These are phyloP conservation scores for Drosophila parabipectinata DNA, from an alignment of 1,140 invertebrate genomes.

Conservation along the genomic window DNA sequence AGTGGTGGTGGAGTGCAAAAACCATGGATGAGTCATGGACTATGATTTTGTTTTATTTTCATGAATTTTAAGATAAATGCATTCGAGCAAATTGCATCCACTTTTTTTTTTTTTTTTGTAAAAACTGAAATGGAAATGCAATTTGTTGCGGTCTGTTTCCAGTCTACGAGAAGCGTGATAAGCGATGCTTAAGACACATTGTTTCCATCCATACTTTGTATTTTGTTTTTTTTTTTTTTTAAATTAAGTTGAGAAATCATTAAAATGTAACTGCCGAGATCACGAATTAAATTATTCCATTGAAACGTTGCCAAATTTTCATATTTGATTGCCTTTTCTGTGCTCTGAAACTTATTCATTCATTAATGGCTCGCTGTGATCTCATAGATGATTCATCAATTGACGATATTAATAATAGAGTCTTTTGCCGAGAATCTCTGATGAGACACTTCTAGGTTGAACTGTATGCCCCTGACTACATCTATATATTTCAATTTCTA, in stretches of 20 bases:
- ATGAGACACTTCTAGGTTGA: background rate
- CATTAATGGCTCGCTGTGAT: slow-evolving; percentile 32
- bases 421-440: slow-evolving; percentile 1
- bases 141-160: slow-evolving; percentile 69
- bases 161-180: slow-evolving; percentile 39
- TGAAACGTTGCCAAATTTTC: background rate
- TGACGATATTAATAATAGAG: background rate
- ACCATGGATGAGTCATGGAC: slow-evolving; percentile 50
- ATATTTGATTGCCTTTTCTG: background rate
- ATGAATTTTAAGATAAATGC: slow-evolving; percentile 53
- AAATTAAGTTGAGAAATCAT: slow-evolving; percentile 21
- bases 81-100: slow-evolving; percentile 47
- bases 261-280: slow-evolving; percentile 20
- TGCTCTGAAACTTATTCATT: slow-evolving; percentile 13
- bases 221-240: background rate
- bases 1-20: slow-evolving; percentile 29
- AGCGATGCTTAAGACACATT: slow-evolving; percentile 26
- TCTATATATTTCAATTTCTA: too few relatives aligned
- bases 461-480: background rate
- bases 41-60: slow-evolving; percentile 39
- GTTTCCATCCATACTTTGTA: slow-evolving; percentile 20
- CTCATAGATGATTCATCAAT: slow-evolving; percentile 41
- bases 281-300: slow-evolving; percentile 1
- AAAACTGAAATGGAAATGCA: slow-evolving; percentile 70
- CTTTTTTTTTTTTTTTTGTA: slow-evolving; percentile 25